phyloP scores from a whole-genome alignment of 2,888 invertebrate genomes.

The Rhagonycha lutea region DNA sequence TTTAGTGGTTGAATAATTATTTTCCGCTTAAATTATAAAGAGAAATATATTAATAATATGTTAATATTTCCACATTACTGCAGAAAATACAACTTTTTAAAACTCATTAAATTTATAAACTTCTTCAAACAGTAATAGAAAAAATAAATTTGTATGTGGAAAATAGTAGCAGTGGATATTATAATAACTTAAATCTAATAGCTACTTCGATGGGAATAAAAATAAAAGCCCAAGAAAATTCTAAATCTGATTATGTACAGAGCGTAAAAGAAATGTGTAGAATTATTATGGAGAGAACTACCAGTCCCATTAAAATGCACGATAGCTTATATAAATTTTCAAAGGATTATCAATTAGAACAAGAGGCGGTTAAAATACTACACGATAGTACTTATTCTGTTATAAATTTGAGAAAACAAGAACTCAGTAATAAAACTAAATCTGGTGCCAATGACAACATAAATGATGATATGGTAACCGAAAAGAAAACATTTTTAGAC shows the following conservation, averaged over 20 bases:
- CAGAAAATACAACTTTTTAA: no score
- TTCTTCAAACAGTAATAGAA: no score
- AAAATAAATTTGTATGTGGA: no score
- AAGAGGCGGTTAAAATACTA: constrained; percentile 54
- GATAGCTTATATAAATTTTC: constrained; percentile 48
- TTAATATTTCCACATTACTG: no score
- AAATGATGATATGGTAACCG: constrained; percentile 33
- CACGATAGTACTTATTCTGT: constrained; percentile 61
- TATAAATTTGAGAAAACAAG: constrained; percentile 56
- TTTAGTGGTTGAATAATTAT: no score
- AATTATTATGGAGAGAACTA: constrained; percentile 41
- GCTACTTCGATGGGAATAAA: constrained; percentile 86
- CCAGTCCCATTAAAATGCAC: constrained; percentile 58
- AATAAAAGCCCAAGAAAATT: constrained; percentile 71
- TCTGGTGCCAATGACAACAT: neutral
- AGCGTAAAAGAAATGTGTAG: constrained; percentile 64
- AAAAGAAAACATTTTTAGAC: constrained; percentile 67
- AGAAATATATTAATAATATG: no score
- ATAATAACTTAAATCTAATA: constrained; percentile 44
- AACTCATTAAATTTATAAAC: no score
- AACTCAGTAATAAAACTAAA: constrained; percentile 30
- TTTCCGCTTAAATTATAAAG: no score
- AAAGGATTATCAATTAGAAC: constrained; percentile 62
- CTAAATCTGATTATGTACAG: constrained; percentile 71
- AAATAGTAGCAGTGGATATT: no score